Evolutionary conservation across 2,888 invertebrate genomes (phyloP), one percentile per base, ranked within the genome.

Genomic region (Cerastis leucographa): DNA sequence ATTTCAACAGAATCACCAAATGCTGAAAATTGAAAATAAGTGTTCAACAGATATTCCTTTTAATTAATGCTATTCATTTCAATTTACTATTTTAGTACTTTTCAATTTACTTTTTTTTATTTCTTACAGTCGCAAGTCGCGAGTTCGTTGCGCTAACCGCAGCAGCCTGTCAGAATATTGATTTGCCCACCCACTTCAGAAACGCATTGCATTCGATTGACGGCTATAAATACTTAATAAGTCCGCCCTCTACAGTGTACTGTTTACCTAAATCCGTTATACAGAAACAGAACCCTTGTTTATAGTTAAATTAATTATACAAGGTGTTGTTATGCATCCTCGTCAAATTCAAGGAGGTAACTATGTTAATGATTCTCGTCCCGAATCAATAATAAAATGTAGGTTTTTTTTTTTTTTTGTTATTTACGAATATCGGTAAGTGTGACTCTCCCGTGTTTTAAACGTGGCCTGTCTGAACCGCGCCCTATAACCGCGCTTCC

Each of bases 201-300:
- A 35, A 70, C 59, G 71, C 54, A 68, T 44, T 70, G 71, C 54
- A 68, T 44, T 54, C 25, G 17, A 17, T 62, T 29, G 51, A 42
- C 25, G 42, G 22, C 42, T 61, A 61, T 61, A 40, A 22, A 62
- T n/a, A n/a, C 4, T 54, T 22, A n/a, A 71, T 40, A 62, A 12
- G 19, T 19, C 19, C 46, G 35, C 62, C 35, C 25, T 42, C n/a
- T 14, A 54, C 61, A 40, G 6, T 22, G 5, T 22, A 29, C 35
- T 14, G 14, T 25, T 42, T 40, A 54, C 72, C 49, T 42, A 29
- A 29, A 35, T 56, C n/a, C 14, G 35, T 46, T 19, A 35, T 3
- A 68, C 12, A 19, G 14, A 19, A 14, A 68, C 12, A 19, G 22
- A 25, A 14, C 25, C 66, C 40, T 71, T 71, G 35, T 54, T 51